Conservation (phyloP, 2,797 vertebrate genomes). For the Megalops cyprinoides region DNA sequence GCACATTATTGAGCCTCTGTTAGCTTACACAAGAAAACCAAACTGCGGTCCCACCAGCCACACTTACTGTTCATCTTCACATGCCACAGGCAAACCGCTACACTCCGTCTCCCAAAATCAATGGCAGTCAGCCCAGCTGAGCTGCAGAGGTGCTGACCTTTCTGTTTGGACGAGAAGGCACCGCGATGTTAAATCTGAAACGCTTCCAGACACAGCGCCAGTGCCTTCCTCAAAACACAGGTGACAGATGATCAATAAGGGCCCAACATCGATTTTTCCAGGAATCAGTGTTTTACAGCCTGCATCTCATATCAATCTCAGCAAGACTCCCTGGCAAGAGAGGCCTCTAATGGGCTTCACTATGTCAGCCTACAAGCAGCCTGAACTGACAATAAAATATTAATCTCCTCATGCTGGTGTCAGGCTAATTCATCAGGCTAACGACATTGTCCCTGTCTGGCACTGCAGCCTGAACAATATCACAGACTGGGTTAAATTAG, state of each 20-base stretch:
- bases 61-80: not conserved
- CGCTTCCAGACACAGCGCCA: not conserved
- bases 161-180: not conserved
- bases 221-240: not conserved
- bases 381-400: not conserved
- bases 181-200: not conserved
- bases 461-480: not conserved
- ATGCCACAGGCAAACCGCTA: not conserved
- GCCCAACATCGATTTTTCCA: slow-evolving; percentile 16
- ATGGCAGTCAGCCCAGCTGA: not conserved
- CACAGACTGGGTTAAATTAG: not conserved
- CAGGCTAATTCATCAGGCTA: not conserved
- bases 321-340: not conserved
- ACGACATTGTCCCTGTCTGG: not conserved
- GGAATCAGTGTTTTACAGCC: not conserved
- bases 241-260: slow-evolving; percentile 19
- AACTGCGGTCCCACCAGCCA: not conserved
- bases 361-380: not conserved
- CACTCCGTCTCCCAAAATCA: slow-evolving; percentile 12
- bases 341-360: not conserved
- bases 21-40: not conserved
- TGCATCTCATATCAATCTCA: slow-evolving; percentile 22
- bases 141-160: not conserved
- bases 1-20: too few species aligned
- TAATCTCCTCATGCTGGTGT: not conserved